These are phyloP conservation scores for Lepidonotus clava DNA, from an alignment of 2,888 invertebrate species.

Conservation along the genomic window DNA sequence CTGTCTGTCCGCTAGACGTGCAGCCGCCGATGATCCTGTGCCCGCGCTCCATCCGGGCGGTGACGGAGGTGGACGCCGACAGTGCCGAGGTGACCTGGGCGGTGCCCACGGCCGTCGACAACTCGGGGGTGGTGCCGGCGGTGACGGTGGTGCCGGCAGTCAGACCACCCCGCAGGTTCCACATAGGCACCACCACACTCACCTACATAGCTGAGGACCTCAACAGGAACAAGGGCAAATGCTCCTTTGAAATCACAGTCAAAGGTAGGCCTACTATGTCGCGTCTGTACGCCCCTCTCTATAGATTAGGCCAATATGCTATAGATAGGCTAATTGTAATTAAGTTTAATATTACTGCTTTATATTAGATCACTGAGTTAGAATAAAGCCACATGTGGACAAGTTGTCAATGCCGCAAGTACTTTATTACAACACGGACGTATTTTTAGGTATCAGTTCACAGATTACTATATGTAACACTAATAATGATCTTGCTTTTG, in stretches of 20 bases:
- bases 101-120: slow-evolving; percentile 83
- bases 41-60: slow-evolving; percentile 82
- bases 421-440: too few species aligned
- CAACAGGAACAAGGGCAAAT: slow-evolving; percentile 84
- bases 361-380: too few species aligned
- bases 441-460: too few species aligned
- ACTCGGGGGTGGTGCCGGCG: slow-evolving; percentile 83
- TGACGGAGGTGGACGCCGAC: slow-evolving; percentile 82
- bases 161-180: slow-evolving; percentile 80
- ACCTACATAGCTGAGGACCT: slow-evolving; percentile 85
- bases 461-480: too few species aligned
- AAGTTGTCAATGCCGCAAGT: too few species aligned
- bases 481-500: too few species aligned
- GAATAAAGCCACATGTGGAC: too few species aligned
- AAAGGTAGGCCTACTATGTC: slow-evolving; percentile 69
- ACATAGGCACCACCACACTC: slow-evolving; percentile 84
- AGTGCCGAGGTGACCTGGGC: slow-evolving; percentile 83
- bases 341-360: too few species aligned
- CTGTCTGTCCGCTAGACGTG: too few species aligned
- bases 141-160: slow-evolving; percentile 84
- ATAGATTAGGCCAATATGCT: too few species aligned
- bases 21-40: slow-evolving; percentile 84
- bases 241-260: slow-evolving; percentile 84
- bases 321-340: too few species aligned
- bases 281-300: too few species aligned